A percentile compares a stretch with the other conserved stretches of the same genome.
phyloP scores from a whole-genome alignment of 1,140 invertebrate genomes.

The Hetaerina americana region DNA sequence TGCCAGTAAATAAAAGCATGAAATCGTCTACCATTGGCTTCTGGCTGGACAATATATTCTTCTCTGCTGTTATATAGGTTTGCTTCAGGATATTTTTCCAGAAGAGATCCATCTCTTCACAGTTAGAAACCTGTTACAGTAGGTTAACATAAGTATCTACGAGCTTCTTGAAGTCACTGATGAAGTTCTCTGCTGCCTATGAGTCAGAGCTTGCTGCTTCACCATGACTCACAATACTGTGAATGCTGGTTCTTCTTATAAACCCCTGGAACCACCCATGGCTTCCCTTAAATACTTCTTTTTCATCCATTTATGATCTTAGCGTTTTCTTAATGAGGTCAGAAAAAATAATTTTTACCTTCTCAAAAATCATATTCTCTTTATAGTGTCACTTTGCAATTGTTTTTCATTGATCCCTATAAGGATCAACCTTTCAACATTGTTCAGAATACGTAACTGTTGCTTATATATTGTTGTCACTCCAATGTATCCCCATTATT shows the following conservation, averaged over 20 bases:
- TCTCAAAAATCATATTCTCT: constrained; percentile 16
- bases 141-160: not conserved
- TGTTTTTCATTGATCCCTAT: too few species aligned
- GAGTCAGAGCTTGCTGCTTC: constrained; percentile 17
- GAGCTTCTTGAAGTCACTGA: not conserved
- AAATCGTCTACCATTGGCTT: not conserved
- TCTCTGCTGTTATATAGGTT: not conserved
- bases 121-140: not conserved
- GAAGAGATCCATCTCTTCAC: not conserved
- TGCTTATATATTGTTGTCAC: too few species aligned
- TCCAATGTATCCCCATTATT: too few species aligned
- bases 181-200: not conserved
- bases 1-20: constrained; percentile 16
- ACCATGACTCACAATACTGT: constrained; percentile 17
- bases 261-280: constrained; percentile 16
- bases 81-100: not conserved
- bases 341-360: constrained; percentile 12
- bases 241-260: constrained; percentile 10
- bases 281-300: constrained; percentile 12
- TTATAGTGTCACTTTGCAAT: too few species aligned
- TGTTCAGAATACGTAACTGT: too few species aligned
- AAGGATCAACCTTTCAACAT: too few species aligned
- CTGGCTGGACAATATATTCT: not conserved
- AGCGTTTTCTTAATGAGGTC: constrained; percentile 13
- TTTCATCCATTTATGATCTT: not conserved